Percentiles rank a stretch among this genome's conserved stretches.
Evolutionary conservation across 2,797 vertebrate genomes (phyloP).

Genomic region (Buphagus erythrorhynchus): DNA sequence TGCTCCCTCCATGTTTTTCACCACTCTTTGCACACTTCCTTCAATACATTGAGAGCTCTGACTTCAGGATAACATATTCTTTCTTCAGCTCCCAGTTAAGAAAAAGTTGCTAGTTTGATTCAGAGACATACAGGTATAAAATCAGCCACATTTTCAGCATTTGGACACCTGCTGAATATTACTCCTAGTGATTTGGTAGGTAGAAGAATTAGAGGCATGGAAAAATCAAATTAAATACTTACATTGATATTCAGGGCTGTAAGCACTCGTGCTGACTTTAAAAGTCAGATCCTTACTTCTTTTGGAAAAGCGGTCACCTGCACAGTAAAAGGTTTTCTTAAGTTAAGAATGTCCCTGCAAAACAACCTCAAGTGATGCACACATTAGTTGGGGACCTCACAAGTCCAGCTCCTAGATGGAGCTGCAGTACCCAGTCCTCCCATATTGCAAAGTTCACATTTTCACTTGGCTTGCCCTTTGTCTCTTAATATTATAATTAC

Average conservation of each 20-base stretch:
- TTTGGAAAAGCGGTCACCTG: neutral
- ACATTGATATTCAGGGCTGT: neutral
- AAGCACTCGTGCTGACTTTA: rapidly evolving
- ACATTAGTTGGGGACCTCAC: rapidly evolving
- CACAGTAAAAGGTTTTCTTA: neutral
- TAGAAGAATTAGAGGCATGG: neutral
- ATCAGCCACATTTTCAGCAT: neutral
- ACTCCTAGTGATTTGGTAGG: neutral
- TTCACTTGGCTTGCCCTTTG: neutral
- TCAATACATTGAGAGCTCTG: neutral
- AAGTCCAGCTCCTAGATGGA: neutral
- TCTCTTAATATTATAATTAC: neutral
- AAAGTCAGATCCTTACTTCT: neutral
- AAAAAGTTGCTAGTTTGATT: neutral
- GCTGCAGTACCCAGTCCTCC: neutral
- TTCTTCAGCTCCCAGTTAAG: neutral
- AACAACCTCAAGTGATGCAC: neutral
- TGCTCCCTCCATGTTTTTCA: neutral
- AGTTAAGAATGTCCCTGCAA: neutral
- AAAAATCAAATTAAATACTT: neutral
- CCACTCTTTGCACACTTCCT: neutral
- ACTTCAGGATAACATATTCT: neutral
- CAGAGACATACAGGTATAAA: neutral
- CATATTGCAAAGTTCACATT: neutral
- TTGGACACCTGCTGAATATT: rapidly evolving